Percentiles rank a stretch among this genome's conserved stretches.
These are phyloP conservation scores for Drosophila rellima DNA, from an alignment of 2,888 invertebrate species.

Conservation along the genomic window DNA sequence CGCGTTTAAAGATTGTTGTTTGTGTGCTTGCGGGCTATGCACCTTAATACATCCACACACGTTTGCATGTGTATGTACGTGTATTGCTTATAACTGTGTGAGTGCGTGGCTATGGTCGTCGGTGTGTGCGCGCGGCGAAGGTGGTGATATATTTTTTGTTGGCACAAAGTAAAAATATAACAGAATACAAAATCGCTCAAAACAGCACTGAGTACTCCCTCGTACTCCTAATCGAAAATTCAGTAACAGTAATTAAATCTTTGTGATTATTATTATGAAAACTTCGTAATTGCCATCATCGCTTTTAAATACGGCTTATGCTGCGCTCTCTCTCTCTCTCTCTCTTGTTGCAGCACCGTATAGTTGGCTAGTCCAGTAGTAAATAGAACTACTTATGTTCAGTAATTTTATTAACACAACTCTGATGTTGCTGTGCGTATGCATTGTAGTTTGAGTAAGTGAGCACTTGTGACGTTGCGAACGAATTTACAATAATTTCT, in stretches of 20 bases:
- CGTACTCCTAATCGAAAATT: constrained; percentile 18
- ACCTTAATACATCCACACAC: constrained; percentile 51
- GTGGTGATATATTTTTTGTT: constrained; percentile 76
- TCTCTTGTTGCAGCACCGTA: constrained; percentile 21
- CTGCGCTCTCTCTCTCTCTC: constrained; percentile 8
- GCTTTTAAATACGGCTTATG: constrained; percentile 21
- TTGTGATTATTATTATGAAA: constrained; percentile 21
- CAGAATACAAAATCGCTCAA: constrained; percentile 57
- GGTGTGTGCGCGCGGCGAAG: constrained; percentile 48
- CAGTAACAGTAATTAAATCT: constrained; percentile 29
- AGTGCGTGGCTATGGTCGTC: constrained; percentile 43
- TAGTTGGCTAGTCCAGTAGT: constrained; percentile 23
- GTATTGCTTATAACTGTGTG: constrained; percentile 29
- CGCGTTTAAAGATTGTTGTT: constrained; percentile 55
- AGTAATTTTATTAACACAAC: constrained; percentile 33
- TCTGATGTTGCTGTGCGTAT: constrained; percentile 42
- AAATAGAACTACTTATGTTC: constrained; percentile 31
- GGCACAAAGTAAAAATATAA: constrained; percentile 79
- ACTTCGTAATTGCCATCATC: constrained; percentile 47
- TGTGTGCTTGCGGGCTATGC: constrained; percentile 60
- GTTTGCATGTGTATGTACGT: constrained; percentile 3
- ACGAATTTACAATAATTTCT: constrained; percentile 23
- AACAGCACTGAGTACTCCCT: constrained; percentile 44
- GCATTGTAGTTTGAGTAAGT: constrained; percentile 7
- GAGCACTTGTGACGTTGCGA: constrained; percentile 20